Evolutionary conservation across 2,113 vertebrate species (phyloP), one percentile per base, ranked within the genome.

Genomic region (Aplodontia rufa): DNA sequence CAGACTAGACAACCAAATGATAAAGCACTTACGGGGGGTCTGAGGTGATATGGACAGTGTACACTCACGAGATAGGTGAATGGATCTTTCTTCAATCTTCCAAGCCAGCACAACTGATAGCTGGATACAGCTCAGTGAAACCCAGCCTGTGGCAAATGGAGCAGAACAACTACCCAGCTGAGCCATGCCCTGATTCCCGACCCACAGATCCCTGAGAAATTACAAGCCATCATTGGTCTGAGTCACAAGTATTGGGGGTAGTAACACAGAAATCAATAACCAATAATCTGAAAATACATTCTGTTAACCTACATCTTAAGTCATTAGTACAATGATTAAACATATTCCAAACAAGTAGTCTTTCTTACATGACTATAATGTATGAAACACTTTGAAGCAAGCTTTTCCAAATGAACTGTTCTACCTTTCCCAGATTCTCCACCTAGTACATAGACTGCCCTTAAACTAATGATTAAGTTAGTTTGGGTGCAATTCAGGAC

Each of bases 361-460:
- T 19, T 84, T 88, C 47, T 85, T 85, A 49, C 30, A 83, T 51
- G 42, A 87, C 58, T 62, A 88, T 13, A 94, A 69, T 19, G 16
- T 37, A 20, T 81, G 20, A 2, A 55, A 26, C 51, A 30, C 35
- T 42, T 87, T 60, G 32, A 87, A 92, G 76, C 55, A 89, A 89
- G 68, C 5, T 60, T 95, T 92, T 95, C 64, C 42, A 92, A 94
- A 93, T 82, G 78, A 92, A 91, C 11, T 92, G 28, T 13, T 85
- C 62, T 76, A 60, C 6, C 71, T 90, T 87, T 89, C 55, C 64
- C 60, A 66, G 66, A 72, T 66, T 84, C 17, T 53, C 47, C 91
- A 28, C 71, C 81, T 85, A 76, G 42, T n/a, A 83, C 79, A n/a
- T n/a, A 81, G 49, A 64, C 5, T 32, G 58, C 60, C 84, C 28